These are phyloP conservation scores for Anastrepha ludens DNA, from an alignment of 1,140 invertebrate genomes.

Conservation along the genomic window DNA sequence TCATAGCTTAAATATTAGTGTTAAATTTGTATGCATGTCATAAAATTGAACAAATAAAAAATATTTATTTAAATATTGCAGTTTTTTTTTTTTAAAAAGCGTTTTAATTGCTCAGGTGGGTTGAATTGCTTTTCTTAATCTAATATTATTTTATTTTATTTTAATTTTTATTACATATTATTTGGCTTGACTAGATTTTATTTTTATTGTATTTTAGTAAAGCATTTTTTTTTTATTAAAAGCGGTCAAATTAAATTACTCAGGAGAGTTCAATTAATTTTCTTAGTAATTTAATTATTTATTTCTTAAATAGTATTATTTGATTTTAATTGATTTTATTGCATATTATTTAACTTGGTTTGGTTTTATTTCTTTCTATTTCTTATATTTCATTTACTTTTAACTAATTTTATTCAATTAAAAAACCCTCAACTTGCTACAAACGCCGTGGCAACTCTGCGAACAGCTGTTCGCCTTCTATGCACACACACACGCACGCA, in stretches of 20 bases:
- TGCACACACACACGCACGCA: neutral
- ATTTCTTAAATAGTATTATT: neutral
- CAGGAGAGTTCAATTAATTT: too few species aligned
- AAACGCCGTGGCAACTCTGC: neutral
- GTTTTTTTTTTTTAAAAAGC: conserved; percentile 1
- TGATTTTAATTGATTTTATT: neutral
- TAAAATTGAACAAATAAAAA: neutral
- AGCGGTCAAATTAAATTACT: too few species aligned
- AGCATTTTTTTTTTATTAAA: too few species aligned
- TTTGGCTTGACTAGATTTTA: neutral
- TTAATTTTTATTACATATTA: neutral
- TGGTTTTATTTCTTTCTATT: too few species aligned
- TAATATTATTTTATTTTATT: neutral
- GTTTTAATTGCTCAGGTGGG: neutral
- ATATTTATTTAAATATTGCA: conserved; percentile 10
- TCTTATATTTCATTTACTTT: neutral
- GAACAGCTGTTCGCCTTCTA: neutral
- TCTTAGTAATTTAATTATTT: too few species aligned
- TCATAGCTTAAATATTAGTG: neutral
- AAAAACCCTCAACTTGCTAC: too few species aligned
- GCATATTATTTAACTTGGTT: too few species aligned
- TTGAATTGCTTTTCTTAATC: neutral
- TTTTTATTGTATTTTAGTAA: too few species aligned
- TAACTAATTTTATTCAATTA: neutral
- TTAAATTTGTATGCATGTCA: neutral